Evolutionary conservation across 2,888 invertebrate species (phyloP).

Genomic region (Luperina testacea): DNA sequence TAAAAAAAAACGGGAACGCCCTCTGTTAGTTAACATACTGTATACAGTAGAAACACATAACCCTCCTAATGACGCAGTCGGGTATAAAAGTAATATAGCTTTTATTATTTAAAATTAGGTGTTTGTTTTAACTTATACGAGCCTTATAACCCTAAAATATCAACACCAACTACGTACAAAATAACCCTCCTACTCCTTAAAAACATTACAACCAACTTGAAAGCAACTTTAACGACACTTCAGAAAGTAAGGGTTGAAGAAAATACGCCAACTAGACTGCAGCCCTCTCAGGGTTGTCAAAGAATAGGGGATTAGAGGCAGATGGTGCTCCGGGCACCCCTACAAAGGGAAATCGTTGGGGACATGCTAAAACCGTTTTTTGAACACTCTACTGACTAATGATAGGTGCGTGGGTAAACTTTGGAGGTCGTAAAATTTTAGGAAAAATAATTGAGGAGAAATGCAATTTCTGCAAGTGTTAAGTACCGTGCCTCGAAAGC

Average conservation of each 20-base stretch:
- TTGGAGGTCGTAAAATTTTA: constrained; percentile 16
- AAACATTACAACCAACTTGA: constrained; percentile 52
- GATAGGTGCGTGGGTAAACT: constrained; percentile 37
- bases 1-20: too few relatives aligned
- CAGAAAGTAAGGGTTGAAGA: constrained; percentile 56
- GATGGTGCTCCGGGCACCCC: constrained; percentile 63
- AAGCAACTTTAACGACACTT: constrained; percentile 60
- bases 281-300: constrained; percentile 59
- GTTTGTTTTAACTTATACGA: background rate
- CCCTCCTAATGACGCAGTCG: too few relatives aligned
- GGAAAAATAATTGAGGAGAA: background rate
- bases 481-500: too few relatives aligned
- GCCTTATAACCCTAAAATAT: constrained; percentile 12
- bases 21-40: too few relatives aligned
- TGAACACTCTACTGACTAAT: constrained; percentile 68
- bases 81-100: too few relatives aligned
- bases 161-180: constrained; percentile 19
- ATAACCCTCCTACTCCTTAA: constrained; percentile 43
- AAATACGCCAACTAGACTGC: constrained; percentile 62
- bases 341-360: constrained; percentile 76
- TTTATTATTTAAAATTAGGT: background rate
- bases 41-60: too few relatives aligned
- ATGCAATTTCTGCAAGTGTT: background rate
- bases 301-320: constrained; percentile 70
- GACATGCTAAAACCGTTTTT: constrained; percentile 75